phyloP scores from a whole-genome alignment of 2,797 vertebrate genomes.

The Channa striata region DNA sequence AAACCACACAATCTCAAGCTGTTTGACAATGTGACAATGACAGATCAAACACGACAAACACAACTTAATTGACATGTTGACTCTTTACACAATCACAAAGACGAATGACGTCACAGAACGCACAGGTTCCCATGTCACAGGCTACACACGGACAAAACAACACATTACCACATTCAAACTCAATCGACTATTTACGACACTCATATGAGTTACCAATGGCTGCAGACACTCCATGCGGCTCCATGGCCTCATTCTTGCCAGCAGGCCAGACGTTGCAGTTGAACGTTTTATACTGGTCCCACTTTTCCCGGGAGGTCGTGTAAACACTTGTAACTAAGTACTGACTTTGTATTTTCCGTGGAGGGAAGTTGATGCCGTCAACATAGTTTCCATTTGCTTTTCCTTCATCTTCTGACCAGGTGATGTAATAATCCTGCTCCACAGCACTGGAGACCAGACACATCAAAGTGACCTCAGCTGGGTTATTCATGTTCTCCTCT shows the following conservation, averaged over 20 bases:
- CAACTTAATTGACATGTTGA: no score
- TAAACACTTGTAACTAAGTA: slow-evolving; percentile 33
- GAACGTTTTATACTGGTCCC: fast-evolving
- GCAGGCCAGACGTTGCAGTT: neutral
- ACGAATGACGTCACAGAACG: no score
- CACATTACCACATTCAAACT: no score
- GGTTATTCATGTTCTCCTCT: neutral
- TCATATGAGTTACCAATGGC: no score
- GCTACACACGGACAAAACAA: no score
- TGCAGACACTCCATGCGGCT: no score
- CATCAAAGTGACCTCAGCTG: slow-evolving; percentile 29
- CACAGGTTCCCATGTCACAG: no score
- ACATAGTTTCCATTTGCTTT: fast-evolving
- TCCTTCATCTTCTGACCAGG: neutral
- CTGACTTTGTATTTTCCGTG: neutral
- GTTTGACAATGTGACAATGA: slow-evolving; percentile 31
- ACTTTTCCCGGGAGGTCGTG: slow-evolving; percentile 1
- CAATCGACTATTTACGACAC: no score
- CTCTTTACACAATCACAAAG: no score
- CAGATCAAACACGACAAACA: neutral
- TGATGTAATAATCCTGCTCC: slow-evolving; percentile 22
- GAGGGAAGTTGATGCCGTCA: slow-evolving; percentile 3
- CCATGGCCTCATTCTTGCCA: fast-evolving
- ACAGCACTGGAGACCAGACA: slow-evolving; percentile 37
- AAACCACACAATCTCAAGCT: slow-evolving; percentile 30